Percentiles rank a stretch among this genome's conserved stretches.
Conservation (phyloP, 2,113 vertebrate species). For the Nothoprocta perdicaria region DNA sequence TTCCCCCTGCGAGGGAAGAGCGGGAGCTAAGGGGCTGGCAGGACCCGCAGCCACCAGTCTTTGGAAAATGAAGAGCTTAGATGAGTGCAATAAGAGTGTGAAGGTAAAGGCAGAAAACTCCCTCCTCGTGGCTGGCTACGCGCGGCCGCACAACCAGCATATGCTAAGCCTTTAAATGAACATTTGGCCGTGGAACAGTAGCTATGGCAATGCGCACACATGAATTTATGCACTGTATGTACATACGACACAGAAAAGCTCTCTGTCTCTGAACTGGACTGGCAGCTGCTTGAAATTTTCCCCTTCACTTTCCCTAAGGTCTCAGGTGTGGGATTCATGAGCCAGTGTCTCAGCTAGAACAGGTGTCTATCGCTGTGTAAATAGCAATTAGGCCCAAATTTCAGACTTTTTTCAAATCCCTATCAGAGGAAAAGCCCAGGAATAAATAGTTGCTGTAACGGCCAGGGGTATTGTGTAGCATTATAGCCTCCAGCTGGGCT, state of each 20-base stretch:
- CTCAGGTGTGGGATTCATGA: slow-evolving; percentile 93
- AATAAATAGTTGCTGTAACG: slow-evolving; percentile 89
- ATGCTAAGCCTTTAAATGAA: slow-evolving; percentile 71
- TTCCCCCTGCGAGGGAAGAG: not conserved
- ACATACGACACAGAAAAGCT: slow-evolving; percentile 64
- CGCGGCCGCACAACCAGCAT: slow-evolving; percentile 51
- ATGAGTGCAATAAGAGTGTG: not conserved
- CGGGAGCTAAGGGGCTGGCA: not conserved
- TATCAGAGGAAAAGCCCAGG: slow-evolving; percentile 88
- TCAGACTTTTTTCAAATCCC: slow-evolving; percentile 87
- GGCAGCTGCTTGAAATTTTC: slow-evolving; percentile 90
- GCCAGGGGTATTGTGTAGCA: slow-evolving; percentile 87
- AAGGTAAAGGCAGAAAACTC: slow-evolving; percentile 32
- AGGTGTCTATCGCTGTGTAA: slow-evolving; percentile 91
- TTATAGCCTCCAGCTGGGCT: slow-evolving; percentile 90
- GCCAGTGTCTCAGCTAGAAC: slow-evolving; percentile 87
- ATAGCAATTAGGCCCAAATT: slow-evolving; percentile 94
- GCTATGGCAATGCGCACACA: slow-evolving; percentile 53
- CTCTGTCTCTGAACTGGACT: slow-evolving; percentile 70
- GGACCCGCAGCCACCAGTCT: not conserved
- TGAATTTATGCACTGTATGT: slow-evolving; percentile 57
- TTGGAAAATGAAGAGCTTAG: slow-evolving; percentile 10
- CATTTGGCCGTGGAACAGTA: slow-evolving; percentile 42
- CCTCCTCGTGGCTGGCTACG: not conserved
- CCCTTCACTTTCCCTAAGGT: slow-evolving; percentile 84